A percentile compares a stretch with the other conserved stretches of the same genome.
These are phyloP conservation scores for Pantala flavescens DNA, from an alignment of 1,140 invertebrate genomes.

Conservation along the genomic window DNA sequence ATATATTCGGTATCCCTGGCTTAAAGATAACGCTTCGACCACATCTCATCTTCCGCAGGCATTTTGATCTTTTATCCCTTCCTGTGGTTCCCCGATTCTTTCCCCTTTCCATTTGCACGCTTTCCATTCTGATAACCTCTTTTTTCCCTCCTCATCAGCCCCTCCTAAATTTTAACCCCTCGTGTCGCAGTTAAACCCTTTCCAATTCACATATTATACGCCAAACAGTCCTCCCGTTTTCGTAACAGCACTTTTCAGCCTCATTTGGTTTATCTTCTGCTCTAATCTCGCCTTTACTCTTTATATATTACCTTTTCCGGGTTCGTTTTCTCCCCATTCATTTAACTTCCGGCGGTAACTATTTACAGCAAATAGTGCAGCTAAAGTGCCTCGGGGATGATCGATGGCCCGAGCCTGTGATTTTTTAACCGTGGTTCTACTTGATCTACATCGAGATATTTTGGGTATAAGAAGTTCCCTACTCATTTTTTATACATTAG, in stretches of 20 bases:
- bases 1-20: too few species aligned
- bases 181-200: background rate
- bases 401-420: too few species aligned
- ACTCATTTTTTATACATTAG: too few species aligned
- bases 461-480: too few species aligned
- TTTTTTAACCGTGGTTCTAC: too few species aligned
- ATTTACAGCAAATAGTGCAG: too few species aligned
- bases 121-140: background rate
- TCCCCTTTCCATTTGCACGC: background rate
- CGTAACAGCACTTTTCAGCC: background rate
- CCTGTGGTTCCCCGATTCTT: background rate
- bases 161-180: background rate
- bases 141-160: background rate
- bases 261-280: background rate
- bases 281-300: background rate
- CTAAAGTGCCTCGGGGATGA: too few species aligned
- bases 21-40: background rate
- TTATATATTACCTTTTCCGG: background rate
- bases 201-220: conserved; percentile 2
- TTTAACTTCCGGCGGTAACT: too few species aligned
- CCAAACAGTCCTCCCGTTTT: background rate
- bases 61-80: background rate
- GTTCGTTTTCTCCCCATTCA: too few species aligned
- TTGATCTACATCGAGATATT: too few species aligned
- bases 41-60: background rate